Base-by-base conservation (phyloP, 2,797 vertebrate species). In the Argyrosomus regius region DNA sequence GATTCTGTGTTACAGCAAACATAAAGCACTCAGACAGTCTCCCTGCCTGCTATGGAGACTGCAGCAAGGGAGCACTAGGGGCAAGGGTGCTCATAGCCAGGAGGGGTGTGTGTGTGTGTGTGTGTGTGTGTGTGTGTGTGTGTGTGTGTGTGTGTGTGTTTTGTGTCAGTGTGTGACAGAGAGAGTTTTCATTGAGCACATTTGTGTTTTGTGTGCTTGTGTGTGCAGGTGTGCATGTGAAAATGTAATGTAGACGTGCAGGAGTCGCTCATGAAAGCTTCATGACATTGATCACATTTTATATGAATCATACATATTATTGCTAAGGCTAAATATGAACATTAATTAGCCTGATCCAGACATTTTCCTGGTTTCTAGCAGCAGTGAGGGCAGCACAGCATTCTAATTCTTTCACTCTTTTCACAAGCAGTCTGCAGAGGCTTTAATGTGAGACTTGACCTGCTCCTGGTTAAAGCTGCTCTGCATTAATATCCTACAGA, bases 1-100 rank as follows among this genome's bases (percentile, higher is more conserved):
- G 93, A 85, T 90, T 91, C 82, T 89, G 88, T 92, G 92, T 91
- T 94, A 88, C 87, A 91, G 85, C 89, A 91, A 90, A 88, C 88
- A 89, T 90, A 87, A 91, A 93, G 90, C 92, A 93, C 91, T 92
- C 90, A 93, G 92, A 91, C 90, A 77, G 86, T 82, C 85, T 87
- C 81, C 72, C 77, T 87, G 83, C 84, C 78, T 75, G 80, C 79
- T 80, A 77, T 87, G 87, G 87, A 92, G 90, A 87, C 92, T 87
- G 79, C 86, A 91, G 87, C 81, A 17, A 80, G 88, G 90, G 88
- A 92, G 88, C 91, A 91, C 93, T 93, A 50, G 39, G 86, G 90
- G 92, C 91, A 92, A 93, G 93, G 88, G 84, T 85, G 90, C 90
- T 90, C 83, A 75, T 82, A 87, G 88, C 88, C 85, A 59, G 81